Percentiles rank a stretch among this genome's conserved stretches.
Evolutionary conservation across 2,113 vertebrate species (phyloP).

Genomic region (Microtus oregoni): DNA sequence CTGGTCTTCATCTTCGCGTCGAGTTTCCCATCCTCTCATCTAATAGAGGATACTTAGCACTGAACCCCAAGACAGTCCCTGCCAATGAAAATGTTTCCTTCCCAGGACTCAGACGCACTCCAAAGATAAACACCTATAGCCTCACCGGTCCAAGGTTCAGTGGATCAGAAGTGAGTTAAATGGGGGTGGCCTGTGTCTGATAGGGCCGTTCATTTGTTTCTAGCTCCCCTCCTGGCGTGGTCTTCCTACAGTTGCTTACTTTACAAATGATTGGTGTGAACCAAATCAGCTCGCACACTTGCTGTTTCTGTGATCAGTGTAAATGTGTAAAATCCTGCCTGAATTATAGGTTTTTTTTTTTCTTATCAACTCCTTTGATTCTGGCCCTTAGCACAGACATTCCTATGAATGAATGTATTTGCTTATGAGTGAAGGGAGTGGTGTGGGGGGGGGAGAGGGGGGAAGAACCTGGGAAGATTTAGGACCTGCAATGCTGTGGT

Average conservation of each 20-base stretch:
- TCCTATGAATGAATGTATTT: not conserved
- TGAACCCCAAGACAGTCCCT: not conserved
- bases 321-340: not conserved
- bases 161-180: not conserved
- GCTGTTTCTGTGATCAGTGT: not conserved
- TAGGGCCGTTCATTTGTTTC: not conserved
- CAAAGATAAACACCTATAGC: not conserved
- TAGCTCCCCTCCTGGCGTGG: not conserved
- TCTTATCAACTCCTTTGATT: not conserved
- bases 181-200: not conserved
- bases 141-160: not conserved
- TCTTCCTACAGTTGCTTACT: not conserved
- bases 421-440: not conserved
- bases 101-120: not conserved
- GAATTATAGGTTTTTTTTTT: not conserved
- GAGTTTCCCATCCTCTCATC: not conserved
- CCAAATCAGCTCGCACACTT: not conserved
- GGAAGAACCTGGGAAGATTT: not conserved
- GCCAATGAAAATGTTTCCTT: not conserved
- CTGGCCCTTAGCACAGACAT: not conserved
- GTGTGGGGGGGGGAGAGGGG: not conserved
- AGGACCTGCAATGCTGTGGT: not conserved
- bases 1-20: not conserved
- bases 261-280: not conserved
- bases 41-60: slow-evolving; percentile 9